phyloP scores from a whole-genome alignment of 2,113 vertebrate genomes.

The Brachyistius frenatus region DNA sequence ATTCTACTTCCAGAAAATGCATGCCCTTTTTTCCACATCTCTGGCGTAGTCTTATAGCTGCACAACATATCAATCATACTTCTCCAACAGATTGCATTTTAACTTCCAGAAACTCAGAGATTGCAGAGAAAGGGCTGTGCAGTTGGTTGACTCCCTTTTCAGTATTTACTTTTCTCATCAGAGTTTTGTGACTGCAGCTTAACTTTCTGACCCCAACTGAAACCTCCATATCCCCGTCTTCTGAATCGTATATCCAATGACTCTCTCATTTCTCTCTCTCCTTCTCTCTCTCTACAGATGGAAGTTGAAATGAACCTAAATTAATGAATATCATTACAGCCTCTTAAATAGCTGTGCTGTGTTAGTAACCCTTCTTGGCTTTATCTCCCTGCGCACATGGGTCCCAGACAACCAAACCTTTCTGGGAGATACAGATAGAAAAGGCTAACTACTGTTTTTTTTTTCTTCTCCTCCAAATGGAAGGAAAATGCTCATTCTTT shows the following conservation, averaged over 20 bases:
- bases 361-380: slow-evolving; percentile 72
- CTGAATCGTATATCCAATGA: slow-evolving; percentile 49
- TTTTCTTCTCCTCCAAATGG: slow-evolving; percentile 36
- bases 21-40: neutral
- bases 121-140: slow-evolving; percentile 35
- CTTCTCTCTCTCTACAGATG: slow-evolving; percentile 37
- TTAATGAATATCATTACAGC: slow-evolving; percentile 83
- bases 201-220: slow-evolving; percentile 70
- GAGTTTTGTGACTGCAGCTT: slow-evolving; percentile 60
- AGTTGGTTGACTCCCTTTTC: slow-evolving; percentile 44
- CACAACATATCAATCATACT: neutral
- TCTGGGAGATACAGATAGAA: slow-evolving; percentile 75
- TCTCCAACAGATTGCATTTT: slow-evolving; percentile 3
- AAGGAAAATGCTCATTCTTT: slow-evolving; percentile 66
- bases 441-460: slow-evolving; percentile 56
- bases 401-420: slow-evolving; percentile 68
- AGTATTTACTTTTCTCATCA: slow-evolving; percentile 66
- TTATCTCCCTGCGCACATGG: slow-evolving; percentile 81
- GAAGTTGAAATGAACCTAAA: slow-evolving; percentile 81
- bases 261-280: slow-evolving; percentile 19
- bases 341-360: slow-evolving; percentile 72
- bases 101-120: slow-evolving; percentile 18
- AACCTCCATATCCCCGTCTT: slow-evolving; percentile 58
- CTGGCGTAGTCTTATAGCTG: neutral
- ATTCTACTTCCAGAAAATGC: slow-evolving; percentile 17